A percentile compares a stretch with the other conserved stretches of the same genome.
Conservation (phyloP, 2,888 invertebrate genomes). For the Operophtera brumata region DNA sequence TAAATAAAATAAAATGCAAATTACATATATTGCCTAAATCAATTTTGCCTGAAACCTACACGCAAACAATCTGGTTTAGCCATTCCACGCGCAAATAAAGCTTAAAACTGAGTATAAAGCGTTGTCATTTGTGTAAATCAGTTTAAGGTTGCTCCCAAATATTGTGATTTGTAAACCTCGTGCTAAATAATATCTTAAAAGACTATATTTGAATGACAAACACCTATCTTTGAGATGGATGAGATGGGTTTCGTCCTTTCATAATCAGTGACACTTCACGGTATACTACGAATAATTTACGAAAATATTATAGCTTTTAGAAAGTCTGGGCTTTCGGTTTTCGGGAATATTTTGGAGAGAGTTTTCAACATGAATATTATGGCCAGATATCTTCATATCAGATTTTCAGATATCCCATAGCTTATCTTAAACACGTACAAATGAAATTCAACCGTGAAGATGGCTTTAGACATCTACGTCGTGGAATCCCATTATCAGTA, state of each 20-base stretch:
- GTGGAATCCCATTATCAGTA: too few species aligned
- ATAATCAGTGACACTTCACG: background rate
- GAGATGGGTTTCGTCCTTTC: background rate
- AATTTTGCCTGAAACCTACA: conserved; percentile 43
- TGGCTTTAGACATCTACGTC: too few species aligned
- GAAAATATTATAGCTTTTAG: background rate
- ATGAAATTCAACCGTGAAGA: too few species aligned
- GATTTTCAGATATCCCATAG: too few species aligned
- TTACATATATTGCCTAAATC: conserved; percentile 53
- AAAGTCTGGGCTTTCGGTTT: too few species aligned
- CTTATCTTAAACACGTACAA: too few species aligned
- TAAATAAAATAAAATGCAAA: conserved; percentile 49
- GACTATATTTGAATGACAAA: conserved; percentile 28
- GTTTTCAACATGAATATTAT: too few species aligned
- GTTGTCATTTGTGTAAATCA: conserved; percentile 25
- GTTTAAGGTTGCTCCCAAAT: conserved; percentile 23
- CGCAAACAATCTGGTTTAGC: conserved; percentile 12
- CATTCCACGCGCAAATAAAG: conserved; percentile 20
- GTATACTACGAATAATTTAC: background rate
- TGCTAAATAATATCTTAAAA: conserved; percentile 26
- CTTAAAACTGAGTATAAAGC: conserved; percentile 20
- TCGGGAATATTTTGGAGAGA: too few species aligned
- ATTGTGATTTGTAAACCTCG: conserved; percentile 24
- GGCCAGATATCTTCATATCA: too few species aligned
- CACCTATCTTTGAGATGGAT: background rate